Evolutionary conservation across 2,888 invertebrate genomes (phyloP).

Genomic region (Steromphala cineraria): DNA sequence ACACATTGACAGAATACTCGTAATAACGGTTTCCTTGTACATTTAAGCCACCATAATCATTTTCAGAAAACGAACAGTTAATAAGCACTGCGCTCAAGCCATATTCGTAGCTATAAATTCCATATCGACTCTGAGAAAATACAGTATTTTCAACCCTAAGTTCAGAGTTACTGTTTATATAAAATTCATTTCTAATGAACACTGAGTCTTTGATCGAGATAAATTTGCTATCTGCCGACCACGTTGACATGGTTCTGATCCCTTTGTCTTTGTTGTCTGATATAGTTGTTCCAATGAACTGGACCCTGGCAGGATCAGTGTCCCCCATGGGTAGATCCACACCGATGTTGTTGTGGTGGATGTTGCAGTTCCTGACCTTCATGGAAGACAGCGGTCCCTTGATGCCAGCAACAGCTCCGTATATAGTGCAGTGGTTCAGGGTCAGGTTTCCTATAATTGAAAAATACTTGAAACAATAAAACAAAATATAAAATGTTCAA

Average conservation of each 20-base stretch:
- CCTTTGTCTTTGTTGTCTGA: not conserved
- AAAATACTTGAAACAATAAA: no score
- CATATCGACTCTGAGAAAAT: not conserved
- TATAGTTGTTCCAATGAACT: not conserved
- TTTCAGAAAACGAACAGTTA: not conserved
- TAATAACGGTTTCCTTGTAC: not conserved
- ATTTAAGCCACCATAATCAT: not conserved
- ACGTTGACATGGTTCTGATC: not conserved
- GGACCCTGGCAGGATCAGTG: not conserved
- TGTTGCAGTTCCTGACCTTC: not conserved
- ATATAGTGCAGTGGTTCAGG: not conserved
- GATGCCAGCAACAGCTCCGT: conserved; percentile 12
- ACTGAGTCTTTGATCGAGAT: not conserved
- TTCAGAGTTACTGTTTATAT: no score
- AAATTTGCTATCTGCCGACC: not conserved
- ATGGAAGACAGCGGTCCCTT: not conserved
- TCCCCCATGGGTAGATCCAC: not conserved
- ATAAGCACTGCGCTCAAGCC: not conserved
- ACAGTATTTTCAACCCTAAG: not conserved
- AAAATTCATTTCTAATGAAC: no score
- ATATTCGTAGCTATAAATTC: not conserved
- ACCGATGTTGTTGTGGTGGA: not conserved
- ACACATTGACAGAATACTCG: not conserved
- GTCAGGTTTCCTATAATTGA: not conserved
- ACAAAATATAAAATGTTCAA: no score